Conservation (phyloP, 2,113 vertebrate genomes). For the Tachycineta bicolor region DNA sequence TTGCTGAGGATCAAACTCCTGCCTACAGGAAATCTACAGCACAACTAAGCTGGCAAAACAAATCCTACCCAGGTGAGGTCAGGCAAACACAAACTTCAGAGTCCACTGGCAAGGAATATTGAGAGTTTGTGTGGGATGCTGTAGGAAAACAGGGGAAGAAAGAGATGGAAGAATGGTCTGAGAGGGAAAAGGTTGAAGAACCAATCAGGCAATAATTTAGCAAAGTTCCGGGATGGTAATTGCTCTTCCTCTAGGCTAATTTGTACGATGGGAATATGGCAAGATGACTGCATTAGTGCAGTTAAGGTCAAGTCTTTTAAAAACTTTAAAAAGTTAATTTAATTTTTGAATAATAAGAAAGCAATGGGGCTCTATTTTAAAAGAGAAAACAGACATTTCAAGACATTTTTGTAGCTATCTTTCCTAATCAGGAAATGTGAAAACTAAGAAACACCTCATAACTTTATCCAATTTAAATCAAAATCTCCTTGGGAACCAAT, state of each 20-base stretch:
- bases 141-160: background rate
- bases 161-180: background rate
- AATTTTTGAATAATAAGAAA: background rate
- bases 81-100: background rate
- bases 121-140: background rate
- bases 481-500: background rate
- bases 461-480: background rate
- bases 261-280: background rate
- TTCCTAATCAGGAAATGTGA: background rate
- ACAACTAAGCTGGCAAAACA: background rate
- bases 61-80: background rate
- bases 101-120: background rate
- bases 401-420: background rate
- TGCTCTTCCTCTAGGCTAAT: constrained; percentile 39
- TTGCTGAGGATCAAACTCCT: background rate
- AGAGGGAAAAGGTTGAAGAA: constrained; percentile 7
- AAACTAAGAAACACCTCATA: background rate
- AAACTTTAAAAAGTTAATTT: background rate
- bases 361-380: background rate
- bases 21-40: background rate
- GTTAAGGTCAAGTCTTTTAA: constrained; percentile 43
- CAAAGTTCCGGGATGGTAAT: background rate
- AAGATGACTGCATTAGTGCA: constrained; percentile 29
- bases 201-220: constrained; percentile 27
- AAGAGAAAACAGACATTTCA: background rate